A percentile compares a stretch with the other conserved stretches of the same genome.
Conservation (phyloP, 2,113 vertebrate genomes). For the Phoenicopterus ruber region DNA sequence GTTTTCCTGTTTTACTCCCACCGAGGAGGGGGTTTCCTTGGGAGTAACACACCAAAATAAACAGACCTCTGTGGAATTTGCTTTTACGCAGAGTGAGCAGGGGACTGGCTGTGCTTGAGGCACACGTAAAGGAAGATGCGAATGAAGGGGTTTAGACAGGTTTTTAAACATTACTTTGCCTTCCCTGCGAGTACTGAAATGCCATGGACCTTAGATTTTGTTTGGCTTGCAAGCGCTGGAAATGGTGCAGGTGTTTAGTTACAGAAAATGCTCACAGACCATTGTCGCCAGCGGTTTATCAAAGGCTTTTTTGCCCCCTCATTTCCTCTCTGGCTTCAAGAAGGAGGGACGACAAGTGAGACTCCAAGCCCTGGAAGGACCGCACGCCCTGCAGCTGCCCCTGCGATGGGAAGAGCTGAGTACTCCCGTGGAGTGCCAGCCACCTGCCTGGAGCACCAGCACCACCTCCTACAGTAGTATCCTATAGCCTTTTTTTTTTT, state of each 20-base stretch:
- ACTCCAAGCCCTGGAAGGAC: neutral
- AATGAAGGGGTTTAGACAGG: neutral
- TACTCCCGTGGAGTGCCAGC: neutral
- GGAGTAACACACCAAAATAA: neutral
- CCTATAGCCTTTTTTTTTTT: neutral
- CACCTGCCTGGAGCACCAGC: neutral
- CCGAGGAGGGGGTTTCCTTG: neutral
- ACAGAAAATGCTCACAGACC: neutral
- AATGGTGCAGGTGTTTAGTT: neutral
- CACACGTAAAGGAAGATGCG: neutral
- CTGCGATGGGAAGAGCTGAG: neutral
- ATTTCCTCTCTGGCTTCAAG: neutral
- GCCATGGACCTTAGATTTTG: neutral
- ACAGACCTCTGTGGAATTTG: neutral
- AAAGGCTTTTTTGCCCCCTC: rapidly evolving
- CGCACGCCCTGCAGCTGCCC: rapidly evolving
- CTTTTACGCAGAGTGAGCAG: neutral
- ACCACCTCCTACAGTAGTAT: neutral
- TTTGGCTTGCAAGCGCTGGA: neutral
- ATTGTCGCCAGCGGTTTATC: neutral
- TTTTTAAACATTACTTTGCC: neutral
- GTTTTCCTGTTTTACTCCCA: neutral
- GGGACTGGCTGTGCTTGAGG: neutral
- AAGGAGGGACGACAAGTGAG: rapidly evolving
- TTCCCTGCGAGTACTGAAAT: neutral